These are phyloP conservation scores for Erebia aethiops DNA, from an alignment of 2,888 invertebrate species.

Conservation along the genomic window DNA sequence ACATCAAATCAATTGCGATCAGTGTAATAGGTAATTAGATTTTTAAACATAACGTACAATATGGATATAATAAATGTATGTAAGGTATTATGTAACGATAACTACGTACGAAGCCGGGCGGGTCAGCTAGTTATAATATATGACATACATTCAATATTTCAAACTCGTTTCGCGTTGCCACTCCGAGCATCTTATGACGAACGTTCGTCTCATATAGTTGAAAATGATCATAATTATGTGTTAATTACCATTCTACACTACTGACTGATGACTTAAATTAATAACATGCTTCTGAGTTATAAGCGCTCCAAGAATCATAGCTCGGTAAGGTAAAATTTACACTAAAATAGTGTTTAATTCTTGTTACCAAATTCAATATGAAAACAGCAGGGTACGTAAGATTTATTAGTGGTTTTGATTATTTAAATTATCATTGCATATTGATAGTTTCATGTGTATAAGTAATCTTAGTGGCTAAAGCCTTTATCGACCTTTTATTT, in stretches of 20 bases:
- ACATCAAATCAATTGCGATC: too few species aligned
- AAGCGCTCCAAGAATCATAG: slow-evolving; percentile 3
- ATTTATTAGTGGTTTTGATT: neutral
- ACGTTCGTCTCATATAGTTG: slow-evolving; percentile 56
- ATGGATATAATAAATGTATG: too few species aligned
- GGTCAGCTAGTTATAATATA: slow-evolving; percentile 2
- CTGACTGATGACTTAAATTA: slow-evolving; percentile 45
- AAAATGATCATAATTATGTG: slow-evolving; percentile 61
- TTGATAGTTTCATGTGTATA: neutral
- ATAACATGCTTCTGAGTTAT: slow-evolving; percentile 34
- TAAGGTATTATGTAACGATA: too few species aligned
- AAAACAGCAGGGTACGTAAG: slow-evolving; percentile 5
- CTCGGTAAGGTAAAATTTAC: slow-evolving; percentile 7
- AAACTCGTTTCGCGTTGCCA: slow-evolving; percentile 13
- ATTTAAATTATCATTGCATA: neutral
- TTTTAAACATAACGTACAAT: too few species aligned
- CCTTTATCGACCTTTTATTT: neutral
- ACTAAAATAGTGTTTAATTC: slow-evolving; percentile 6
- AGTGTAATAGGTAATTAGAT: too few species aligned
- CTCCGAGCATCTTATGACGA: slow-evolving; percentile 44
- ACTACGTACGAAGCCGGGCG: too few species aligned
- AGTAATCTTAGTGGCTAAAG: neutral
- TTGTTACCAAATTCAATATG: slow-evolving; percentile 7
- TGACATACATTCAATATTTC: slow-evolving; percentile 12
- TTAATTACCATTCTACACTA: slow-evolving; percentile 55